Evolutionary conservation across 2,888 invertebrate genomes (phyloP), one percentile per base, ranked within the genome.

Genomic region (Muscina levida): DNA sequence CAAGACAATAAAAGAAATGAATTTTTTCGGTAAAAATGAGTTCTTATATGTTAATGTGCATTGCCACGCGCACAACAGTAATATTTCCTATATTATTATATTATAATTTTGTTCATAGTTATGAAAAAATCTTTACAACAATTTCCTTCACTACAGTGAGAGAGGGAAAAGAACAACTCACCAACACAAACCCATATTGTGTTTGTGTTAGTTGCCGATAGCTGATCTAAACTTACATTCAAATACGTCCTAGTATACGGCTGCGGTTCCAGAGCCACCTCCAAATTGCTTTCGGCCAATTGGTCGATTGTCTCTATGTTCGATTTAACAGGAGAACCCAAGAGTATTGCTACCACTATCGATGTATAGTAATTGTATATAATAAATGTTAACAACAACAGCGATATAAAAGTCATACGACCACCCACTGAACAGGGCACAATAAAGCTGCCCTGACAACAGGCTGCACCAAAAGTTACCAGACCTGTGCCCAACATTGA

Each of bases 301-400:
- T 93, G 92, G 0, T 88, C 86, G 15, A 93, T 72, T 0, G 92
- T 92, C 53, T 90, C 91, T 13, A 94, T 92, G 59, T 85, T 83
- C 0, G 90, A 89, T 70, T 92, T 92, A 1, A 91, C 89, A 0
- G 93, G 92, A 0, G 93, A 92, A 0, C 92, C 92, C 77, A 93
- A 92, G 13, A 94, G 87, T n/a, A 93, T 89, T 0, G 93, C 93
- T 0, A 94, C 93, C 74, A 94, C 93, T 84, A 92, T 92, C 0
- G 93, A 94, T 0, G 93, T 93, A 85, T 93, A 94, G 13, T 93
- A 92, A 13, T 93, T 93, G 85, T 93, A 93, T 71, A 94, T 87
- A 73, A 92, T 91, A 84, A 92, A 91, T 2, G 91, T 88, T 4
- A 89, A 85, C 2, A 87, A 68, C 0, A 87, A 84, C 1, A 90